Conservation (phyloP, 2,888 invertebrate species). For the Lasioglossum leucozonium region DNA sequence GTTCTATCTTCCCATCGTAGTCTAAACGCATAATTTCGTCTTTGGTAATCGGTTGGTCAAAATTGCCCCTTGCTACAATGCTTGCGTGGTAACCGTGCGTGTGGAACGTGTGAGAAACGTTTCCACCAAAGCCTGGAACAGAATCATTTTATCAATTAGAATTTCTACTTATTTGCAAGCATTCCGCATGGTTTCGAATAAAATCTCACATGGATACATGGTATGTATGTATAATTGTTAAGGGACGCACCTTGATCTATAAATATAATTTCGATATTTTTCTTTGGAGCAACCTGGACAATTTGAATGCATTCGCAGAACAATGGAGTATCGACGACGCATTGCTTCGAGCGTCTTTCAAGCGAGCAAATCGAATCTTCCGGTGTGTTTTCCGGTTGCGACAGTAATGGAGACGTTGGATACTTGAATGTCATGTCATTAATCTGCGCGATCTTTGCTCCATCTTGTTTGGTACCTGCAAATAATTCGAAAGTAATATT, state of each 20-base stretch:
- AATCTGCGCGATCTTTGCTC: conserved; percentile 85
- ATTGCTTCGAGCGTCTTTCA: conserved; percentile 77
- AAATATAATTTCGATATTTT: conserved; percentile 87
- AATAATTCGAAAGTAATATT: background rate
- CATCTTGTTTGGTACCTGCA: conserved; percentile 60
- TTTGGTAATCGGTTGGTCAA: conserved; percentile 83
- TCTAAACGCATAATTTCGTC: conserved; percentile 83
- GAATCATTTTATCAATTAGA: background rate
- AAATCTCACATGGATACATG: too few species aligned
- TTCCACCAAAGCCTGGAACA: conserved; percentile 85
- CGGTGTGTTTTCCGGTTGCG: conserved; percentile 84
- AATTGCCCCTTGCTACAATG: conserved; percentile 71
- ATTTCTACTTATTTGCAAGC: background rate
- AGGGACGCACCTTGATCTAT: conserved; percentile 87
- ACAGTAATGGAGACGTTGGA: conserved; percentile 87
- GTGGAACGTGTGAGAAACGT: conserved; percentile 87
- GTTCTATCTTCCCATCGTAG: conserved; percentile 81
- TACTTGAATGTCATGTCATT: conserved; percentile 87
- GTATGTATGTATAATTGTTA: background rate
- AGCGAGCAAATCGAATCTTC: conserved; percentile 74
- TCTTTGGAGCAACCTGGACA: conserved; percentile 85
- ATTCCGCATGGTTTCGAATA: background rate
- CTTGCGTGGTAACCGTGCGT: conserved; percentile 85
- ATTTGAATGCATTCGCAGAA: conserved; percentile 87
- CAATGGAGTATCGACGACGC: conserved; percentile 62